Evolutionary conservation across 2,888 invertebrate species (phyloP).

Genomic region (Andrena haemorrhoa): DNA sequence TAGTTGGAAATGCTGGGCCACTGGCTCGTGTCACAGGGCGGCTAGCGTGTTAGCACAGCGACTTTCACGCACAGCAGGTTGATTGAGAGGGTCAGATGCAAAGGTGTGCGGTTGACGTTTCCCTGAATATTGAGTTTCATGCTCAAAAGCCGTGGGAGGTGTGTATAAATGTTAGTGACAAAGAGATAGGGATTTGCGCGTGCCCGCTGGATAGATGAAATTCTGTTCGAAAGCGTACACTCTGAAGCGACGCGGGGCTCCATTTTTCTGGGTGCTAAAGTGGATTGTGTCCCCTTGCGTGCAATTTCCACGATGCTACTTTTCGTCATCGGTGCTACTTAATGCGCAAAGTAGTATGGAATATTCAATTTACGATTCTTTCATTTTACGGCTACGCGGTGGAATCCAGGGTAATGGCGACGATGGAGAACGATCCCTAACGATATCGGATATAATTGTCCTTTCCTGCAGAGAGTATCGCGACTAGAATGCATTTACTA

Average conservation of each 20-base stretch:
- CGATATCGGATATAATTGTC: slow-evolving; percentile 13
- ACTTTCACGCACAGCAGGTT: slow-evolving; percentile 44
- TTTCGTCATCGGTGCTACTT: neutral
- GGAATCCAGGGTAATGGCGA: slow-evolving; percentile 4
- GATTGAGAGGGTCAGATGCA: slow-evolving; percentile 54
- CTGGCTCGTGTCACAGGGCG: slow-evolving; percentile 5
- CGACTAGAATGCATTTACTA: neutral
- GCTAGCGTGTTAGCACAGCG: slow-evolving; percentile 27
- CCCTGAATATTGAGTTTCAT: slow-evolving; percentile 39
- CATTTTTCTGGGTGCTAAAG: neutral
- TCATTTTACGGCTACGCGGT: neutral
- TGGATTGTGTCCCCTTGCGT: neutral
- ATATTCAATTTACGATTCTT: slow-evolving; percentile 9
- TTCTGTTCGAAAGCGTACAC: neutral
- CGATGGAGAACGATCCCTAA: slow-evolving; percentile 18
- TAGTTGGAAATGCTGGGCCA: slow-evolving; percentile 11
- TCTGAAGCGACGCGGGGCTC: neutral
- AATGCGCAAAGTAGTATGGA: neutral
- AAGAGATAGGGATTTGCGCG: slow-evolving; percentile 20
- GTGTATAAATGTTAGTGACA: slow-evolving; percentile 20
- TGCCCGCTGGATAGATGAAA: neutral
- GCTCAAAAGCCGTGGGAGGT: slow-evolving; percentile 18
- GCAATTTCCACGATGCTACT: neutral
- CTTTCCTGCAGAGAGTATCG: neutral
- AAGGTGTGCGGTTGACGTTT: slow-evolving; percentile 51